phyloP scores from a whole-genome alignment of 2,888 invertebrate species.

The Eupithecia tripunctaria region DNA sequence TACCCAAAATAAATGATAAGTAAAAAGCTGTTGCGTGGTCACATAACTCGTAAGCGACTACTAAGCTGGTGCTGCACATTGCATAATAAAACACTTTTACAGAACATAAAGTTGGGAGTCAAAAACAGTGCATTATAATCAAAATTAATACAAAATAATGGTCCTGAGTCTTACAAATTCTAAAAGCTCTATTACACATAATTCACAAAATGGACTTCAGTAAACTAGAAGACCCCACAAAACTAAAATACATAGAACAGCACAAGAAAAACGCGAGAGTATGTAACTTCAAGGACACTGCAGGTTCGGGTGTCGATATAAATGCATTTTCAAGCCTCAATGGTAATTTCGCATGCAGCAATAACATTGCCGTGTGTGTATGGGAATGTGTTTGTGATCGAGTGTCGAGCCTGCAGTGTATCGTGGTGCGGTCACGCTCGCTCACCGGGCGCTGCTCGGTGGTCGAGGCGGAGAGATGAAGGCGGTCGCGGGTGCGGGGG shows the following conservation, averaged over 20 bases:
- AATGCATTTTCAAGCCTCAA: conserved; percentile 64
- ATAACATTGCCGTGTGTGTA: conserved; percentile 40
- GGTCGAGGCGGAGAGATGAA: conserved; percentile 82
- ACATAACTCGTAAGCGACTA: conserved; percentile 70
- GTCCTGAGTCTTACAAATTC: conserved; percentile 82
- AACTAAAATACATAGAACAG: conserved; percentile 70
- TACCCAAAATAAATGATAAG: conserved; percentile 47
- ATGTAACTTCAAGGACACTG: conserved; percentile 70
- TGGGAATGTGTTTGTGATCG: conserved; percentile 69
- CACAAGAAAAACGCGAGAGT: conserved; percentile 77
- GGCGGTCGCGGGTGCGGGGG: conserved; percentile 80
- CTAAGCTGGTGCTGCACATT: conserved; percentile 75
- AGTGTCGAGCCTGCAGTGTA: conserved; percentile 75
- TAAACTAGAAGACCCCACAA: conserved; percentile 60
- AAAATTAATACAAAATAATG: conserved; percentile 74
- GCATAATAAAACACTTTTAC: conserved; percentile 66
- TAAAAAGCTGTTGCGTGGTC: conserved; percentile 52
- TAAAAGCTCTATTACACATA: conserved; percentile 79
- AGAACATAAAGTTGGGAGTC: conserved; percentile 60
- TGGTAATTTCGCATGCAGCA: conserved; percentile 38
- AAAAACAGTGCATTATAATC: conserved; percentile 68
- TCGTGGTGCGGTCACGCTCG: conserved; percentile 76
- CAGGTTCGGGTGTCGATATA: conserved; percentile 71
- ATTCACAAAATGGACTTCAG: conserved; percentile 62
- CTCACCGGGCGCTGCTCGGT: conserved; percentile 84